Percentiles rank a stretch among this genome's conserved stretches.
Conservation (phyloP, 2,888 invertebrate species). For the Drosophila robusta region DNA sequence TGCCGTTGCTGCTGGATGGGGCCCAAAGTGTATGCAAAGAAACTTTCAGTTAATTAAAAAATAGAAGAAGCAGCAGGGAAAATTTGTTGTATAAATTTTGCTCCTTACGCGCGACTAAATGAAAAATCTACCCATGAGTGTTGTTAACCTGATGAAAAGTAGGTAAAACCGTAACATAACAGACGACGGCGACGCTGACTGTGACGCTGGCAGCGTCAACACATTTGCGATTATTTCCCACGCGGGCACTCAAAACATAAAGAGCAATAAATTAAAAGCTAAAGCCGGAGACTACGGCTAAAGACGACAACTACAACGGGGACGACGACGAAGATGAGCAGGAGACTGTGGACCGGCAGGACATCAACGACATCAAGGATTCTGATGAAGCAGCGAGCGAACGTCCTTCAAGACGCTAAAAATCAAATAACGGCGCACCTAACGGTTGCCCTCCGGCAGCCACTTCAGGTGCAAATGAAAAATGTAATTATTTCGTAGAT, state of each 20-base stretch:
- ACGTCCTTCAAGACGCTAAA: conserved; percentile 58
- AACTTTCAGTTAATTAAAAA: conserved; percentile 69
- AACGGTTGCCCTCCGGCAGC: conserved; percentile 44
- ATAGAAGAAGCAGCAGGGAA: conserved; percentile 15
- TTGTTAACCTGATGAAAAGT: conserved; percentile 82
- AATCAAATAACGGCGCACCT: conserved; percentile 54
- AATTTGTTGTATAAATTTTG: conserved; percentile 72
- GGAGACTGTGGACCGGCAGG: conserved; percentile 12
- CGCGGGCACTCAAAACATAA: conserved; percentile 82
- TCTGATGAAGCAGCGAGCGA: conserved; percentile 28
- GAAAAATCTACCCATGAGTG: conserved; percentile 80
- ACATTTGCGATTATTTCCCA: conserved; percentile 82
- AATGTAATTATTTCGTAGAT: conserved; percentile 82
- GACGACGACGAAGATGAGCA: conserved; percentile 11
- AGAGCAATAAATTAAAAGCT: conserved; percentile 81
- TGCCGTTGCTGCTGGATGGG: conserved; percentile 21
- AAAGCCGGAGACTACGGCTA: conserved; percentile 61
- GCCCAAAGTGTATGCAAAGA: conserved; percentile 48
- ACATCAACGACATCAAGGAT: conserved; percentile 39
- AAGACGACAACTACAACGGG: conserved; percentile 39
- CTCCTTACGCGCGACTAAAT: conserved; percentile 68
- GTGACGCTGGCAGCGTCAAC: conserved; percentile 30
- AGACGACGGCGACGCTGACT: conserved; percentile 5
- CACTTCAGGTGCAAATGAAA: conserved; percentile 81
- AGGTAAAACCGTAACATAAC: conserved; percentile 60